Evolutionary conservation across 2,888 invertebrate genomes (phyloP).

Genomic region (Apodemia duryi): DNA sequence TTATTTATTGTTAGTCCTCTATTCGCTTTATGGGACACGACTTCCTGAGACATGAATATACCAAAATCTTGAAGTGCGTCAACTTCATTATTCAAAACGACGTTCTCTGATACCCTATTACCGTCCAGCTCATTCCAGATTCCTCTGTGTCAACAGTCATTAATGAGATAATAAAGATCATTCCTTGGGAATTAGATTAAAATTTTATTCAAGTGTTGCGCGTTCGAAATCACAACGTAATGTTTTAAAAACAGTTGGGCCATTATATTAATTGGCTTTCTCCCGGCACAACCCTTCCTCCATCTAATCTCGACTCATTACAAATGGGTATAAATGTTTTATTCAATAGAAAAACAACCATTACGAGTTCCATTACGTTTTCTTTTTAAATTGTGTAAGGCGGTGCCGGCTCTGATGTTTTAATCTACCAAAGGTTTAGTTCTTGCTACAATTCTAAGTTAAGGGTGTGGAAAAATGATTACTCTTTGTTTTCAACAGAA

Average conservation of each 20-base stretch:
- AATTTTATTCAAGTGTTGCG: conserved; percentile 13
- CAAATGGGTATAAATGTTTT: conserved; percentile 46
- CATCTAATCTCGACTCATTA: conserved; percentile 38
- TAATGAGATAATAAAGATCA: not conserved
- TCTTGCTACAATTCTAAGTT: not conserved
- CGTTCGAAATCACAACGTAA: conserved; percentile 11
- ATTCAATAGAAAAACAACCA: conserved; percentile 26
- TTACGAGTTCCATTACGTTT: conserved; percentile 26
- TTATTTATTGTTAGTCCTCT: no score
- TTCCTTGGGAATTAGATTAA: conserved; percentile 3
- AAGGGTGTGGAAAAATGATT: not conserved
- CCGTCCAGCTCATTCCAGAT: not conserved
- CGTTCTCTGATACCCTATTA: no score
- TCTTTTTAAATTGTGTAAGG: conserved; percentile 17
- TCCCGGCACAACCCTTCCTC: conserved; percentile 39
- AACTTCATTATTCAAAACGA: no score
- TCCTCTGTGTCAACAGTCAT: not conserved
- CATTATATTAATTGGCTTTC: conserved; percentile 12
- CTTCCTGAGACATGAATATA: no score
- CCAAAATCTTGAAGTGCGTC: no score
- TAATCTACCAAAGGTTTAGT: not conserved
- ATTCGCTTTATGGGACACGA: no score
- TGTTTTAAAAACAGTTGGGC: conserved; percentile 9
- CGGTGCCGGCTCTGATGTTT: conserved; percentile 5
- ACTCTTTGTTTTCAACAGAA: not conserved